Evolutionary conservation across 2,888 invertebrate genomes (phyloP).

Genomic region (Microplitis manilae): DNA sequence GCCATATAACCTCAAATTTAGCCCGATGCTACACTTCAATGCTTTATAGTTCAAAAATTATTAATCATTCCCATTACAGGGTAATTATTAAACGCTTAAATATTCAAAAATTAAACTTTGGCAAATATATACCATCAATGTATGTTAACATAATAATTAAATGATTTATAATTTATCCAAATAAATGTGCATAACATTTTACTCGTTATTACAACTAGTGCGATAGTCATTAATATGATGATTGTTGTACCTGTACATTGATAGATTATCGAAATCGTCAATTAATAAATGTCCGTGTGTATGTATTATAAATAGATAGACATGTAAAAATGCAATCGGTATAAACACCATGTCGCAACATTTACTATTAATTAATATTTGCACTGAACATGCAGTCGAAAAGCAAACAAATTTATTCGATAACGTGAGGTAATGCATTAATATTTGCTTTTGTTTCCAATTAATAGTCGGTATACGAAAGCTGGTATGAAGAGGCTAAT

Average conservation of each 20-base stretch:
- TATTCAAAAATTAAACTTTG: too few species aligned
- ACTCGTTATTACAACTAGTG: background rate
- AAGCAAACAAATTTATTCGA: constrained; percentile 7
- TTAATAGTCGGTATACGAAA: background rate
- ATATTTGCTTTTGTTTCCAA: constrained; percentile 9
- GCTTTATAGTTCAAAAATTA: too few species aligned
- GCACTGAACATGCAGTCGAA: background rate
- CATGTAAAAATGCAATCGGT: background rate
- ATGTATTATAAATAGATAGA: background rate
- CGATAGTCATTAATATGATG: background rate
- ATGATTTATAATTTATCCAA: background rate
- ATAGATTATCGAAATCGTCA: too few species aligned
- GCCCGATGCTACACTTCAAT: too few species aligned
- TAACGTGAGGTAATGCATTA: constrained; percentile 12
- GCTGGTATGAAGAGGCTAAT: background rate
- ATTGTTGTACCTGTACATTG: too few species aligned
- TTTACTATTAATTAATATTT: constrained; percentile 6
- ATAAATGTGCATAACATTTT: background rate
- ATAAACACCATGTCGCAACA: background rate
- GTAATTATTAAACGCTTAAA: too few species aligned
- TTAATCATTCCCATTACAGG: too few species aligned
- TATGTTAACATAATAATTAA: background rate
- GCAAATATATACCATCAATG: too few species aligned
- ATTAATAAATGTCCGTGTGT: too few species aligned
- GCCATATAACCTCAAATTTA: too few species aligned